Evolutionary conservation across 1,140 invertebrate species (phyloP).

Genomic region (Lasioglossum baleicum): DNA sequence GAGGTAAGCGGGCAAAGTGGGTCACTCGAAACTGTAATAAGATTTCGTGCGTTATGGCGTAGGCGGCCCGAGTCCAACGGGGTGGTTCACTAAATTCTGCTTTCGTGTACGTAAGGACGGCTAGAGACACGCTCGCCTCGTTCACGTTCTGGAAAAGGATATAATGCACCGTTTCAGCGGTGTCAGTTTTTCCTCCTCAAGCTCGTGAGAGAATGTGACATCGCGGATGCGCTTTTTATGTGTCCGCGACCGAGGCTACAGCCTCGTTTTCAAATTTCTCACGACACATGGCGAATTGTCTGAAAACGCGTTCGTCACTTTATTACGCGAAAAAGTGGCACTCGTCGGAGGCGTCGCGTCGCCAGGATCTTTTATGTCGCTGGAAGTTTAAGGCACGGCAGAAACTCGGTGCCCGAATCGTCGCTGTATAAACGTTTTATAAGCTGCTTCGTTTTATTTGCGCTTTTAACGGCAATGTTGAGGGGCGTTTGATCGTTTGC

Average conservation of each 20-base stretch:
- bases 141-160: no score
- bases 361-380: no score
- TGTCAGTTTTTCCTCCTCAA: neutral
- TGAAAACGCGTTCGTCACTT: neutral
- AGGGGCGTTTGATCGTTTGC: no score
- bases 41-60: conserved; percentile 7
- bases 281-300: neutral
- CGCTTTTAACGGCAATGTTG: no score
- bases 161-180: neutral
- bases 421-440: no score
- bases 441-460: no score
- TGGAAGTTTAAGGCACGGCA: no score
- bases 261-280: neutral
- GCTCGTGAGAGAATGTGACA: neutral
- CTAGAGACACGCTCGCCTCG: no score
- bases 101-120: neutral
- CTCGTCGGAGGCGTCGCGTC: neutral
- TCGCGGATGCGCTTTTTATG: neutral
- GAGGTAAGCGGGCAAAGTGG: conserved; percentile 20
- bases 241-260: neutral
- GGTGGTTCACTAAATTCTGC: conserved; percentile 15
- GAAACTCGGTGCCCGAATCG: no score
- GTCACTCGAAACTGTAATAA: conserved; percentile 26
- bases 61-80: neutral
- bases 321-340: neutral